Base-by-base conservation (phyloP, 2,888 invertebrate genomes). In the Spilosoma lubricipeda region DNA sequence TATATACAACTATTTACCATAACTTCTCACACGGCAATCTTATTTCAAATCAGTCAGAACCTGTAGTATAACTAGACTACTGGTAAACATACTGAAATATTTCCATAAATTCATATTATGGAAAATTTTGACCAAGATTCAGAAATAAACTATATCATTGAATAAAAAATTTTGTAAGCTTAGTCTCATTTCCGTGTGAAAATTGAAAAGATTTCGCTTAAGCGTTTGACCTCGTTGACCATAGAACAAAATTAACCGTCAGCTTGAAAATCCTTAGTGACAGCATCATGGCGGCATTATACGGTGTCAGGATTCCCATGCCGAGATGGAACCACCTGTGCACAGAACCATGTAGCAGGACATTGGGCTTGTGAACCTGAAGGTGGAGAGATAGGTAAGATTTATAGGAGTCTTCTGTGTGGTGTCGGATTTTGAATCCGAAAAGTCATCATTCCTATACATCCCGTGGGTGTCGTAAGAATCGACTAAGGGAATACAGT, bases 361-460 rank as follows among this genome's bases (percentile, higher is more conserved):
- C 98, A 98, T 87, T 98, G 98, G 97, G 97, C 97, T 27, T 98
- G 98, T 84, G 98, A 98, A 84, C 96, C 98, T 0, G 98, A 98
- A 81, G 97, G 97, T 0, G 94, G 95, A 0, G 95, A 95, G 79
- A 89, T 95, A 0, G 95, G 95, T 94, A 72, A 83, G 89, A 9
- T 36, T 69, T n/a, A 20, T 0, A 7, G 1, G 8, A 13, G 11
- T 42, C 42, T 13, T 3, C 3, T n/a, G n/a, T n/a, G n/a, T n/a
- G n/a, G n/a, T n/a, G n/a, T n/a, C n/a, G n/a, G n/a, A n/a, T n/a
- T n/a, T n/a, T n/a, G n/a, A n/a, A n/a, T n/a, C n/a, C n/a, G n/a
- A n/a, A n/a, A n/a, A n/a, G n/a, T n/a, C n/a, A n/a, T n/a, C n/a
- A n/a, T n/a, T n/a, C n/a, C n/a, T n/a, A n/a, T n/a, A n/a, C n/a